phyloP scores from a whole-genome alignment of 2,113 vertebrate species.

The Chaenogobius annularis region DNA sequence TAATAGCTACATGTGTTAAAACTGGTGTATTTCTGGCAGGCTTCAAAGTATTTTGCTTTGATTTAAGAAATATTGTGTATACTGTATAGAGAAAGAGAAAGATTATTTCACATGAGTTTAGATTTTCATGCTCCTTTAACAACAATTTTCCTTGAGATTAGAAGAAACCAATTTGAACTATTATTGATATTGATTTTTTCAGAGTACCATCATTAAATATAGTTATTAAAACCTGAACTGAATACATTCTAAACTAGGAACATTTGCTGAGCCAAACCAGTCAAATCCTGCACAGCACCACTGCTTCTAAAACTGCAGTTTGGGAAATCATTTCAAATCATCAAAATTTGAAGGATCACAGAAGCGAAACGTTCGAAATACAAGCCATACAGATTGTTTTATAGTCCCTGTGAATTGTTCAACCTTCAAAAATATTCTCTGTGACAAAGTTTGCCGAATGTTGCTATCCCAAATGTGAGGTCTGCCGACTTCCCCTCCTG shows the following conservation, averaged over 20 bases:
- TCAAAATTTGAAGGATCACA: not conserved
- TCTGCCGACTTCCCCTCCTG: conserved; percentile 3
- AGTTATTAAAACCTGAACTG: no score
- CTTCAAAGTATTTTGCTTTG: no score
- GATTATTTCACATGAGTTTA: not conserved
- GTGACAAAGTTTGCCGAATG: conserved; percentile 5
- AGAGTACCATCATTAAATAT: no score
- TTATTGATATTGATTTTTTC: no score
- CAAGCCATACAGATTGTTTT: not conserved
- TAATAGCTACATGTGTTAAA: not conserved
- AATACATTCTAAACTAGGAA: no score
- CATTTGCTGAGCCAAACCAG: no score
- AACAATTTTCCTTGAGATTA: no score
- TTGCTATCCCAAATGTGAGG: conserved; percentile 10
- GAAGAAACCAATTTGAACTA: not conserved
- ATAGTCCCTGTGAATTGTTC: not conserved
- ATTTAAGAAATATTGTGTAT: not conserved
- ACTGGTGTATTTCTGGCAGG: not conserved
- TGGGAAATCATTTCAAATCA: not conserved
- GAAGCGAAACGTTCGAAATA: not conserved
- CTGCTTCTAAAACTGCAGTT: not conserved
- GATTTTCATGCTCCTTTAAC: no score
- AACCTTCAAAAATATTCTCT: conserved; percentile 6
- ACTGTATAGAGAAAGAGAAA: not conserved
- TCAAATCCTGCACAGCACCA: no score